Evolutionary conservation across 2,113 vertebrate genomes (phyloP), one percentile per base, ranked within the genome.

Genomic region (Xiphophorus maculatus): DNA sequence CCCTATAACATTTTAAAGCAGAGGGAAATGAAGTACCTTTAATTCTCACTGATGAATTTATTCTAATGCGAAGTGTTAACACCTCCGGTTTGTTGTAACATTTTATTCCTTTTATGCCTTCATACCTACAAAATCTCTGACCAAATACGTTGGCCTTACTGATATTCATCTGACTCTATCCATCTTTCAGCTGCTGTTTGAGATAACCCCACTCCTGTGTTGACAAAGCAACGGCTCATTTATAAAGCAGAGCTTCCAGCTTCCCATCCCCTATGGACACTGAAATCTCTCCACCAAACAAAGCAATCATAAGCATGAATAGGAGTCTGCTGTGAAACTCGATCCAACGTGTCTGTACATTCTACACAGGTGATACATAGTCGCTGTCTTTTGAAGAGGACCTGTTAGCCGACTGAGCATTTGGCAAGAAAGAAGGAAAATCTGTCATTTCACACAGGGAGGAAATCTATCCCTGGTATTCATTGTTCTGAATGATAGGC

Each of bases 231-330:
- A 82, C 63, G 81, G 84, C 90, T 90, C 91, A 88, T 90, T 92
- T 91, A 84, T 88, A 88, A 90, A 84, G 87, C 90, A 44, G 48
- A 82, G 79, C 86, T 92, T 86, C 85, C 84, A 86, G 84, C 90
- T 89, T 84, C 42, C 69, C 74, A 19, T 88, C 90, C 89, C 89
- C 87, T 86, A 87, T 91, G 89, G 92, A 91, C 85, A 84, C 83
- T 74, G 69, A 87, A 88, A 91, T 90, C 86, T 93, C 68, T 83
- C 85, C 61, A 5, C 75, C 81, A 88, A 87, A 93, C 91, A 91
- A 93, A 94, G 82, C 80, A 81, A 88, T 92, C 89, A 93, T 92
- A 85, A 89, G 82, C 79, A 79, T 93, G 92, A 94, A 94, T 88
- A 86, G 89, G 86, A 79, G 80, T 80, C 40, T 67, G 83, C 85